A percentile compares a stretch with the other conserved stretches of the same genome.
Evolutionary conservation across 2,797 vertebrate species (phyloP).

Genomic region (Ctenopoma kingsleyae): DNA sequence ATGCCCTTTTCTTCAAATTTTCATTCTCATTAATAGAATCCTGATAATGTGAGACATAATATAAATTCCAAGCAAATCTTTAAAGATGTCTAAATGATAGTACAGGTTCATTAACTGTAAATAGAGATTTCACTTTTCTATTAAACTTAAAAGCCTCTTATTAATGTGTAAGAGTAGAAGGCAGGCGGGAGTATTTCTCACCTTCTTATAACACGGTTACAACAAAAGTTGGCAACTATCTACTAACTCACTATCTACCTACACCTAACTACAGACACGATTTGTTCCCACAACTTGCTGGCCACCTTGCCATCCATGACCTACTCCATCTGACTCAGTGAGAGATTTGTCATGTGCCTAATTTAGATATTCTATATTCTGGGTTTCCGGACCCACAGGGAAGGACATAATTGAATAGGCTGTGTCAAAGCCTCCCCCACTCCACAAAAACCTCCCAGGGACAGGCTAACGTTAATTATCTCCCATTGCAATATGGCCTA

Average conservation of each 20-base stretch:
- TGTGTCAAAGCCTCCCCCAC: slow-evolving; percentile 84
- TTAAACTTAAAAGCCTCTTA: slow-evolving; percentile 4
- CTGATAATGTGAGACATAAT: slow-evolving; percentile 17
- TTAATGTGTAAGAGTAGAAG: slow-evolving; percentile 6
- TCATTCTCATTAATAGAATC: slow-evolving; percentile 39
- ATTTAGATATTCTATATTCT: slow-evolving; percentile 87
- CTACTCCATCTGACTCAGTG: slow-evolving; percentile 70
- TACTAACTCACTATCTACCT: slow-evolving; percentile 1
- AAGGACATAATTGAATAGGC: slow-evolving; percentile 88
- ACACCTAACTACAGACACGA: slow-evolving; percentile 20
- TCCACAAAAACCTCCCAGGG: slow-evolving; percentile 81
- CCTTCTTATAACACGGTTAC: background rate
- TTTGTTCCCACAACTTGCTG: slow-evolving; percentile 41
- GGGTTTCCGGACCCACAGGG: slow-evolving; percentile 80
- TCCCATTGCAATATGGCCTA: slow-evolving; percentile 90
- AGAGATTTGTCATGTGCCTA: slow-evolving; percentile 84
- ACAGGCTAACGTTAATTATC: slow-evolving; percentile 87
- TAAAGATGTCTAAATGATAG: slow-evolving; percentile 12
- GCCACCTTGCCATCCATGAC: slow-evolving; percentile 61
- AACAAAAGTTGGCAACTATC: slow-evolving; percentile 20
- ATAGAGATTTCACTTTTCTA: background rate
- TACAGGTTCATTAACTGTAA: slow-evolving; percentile 4
- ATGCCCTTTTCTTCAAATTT: slow-evolving; percentile 26
- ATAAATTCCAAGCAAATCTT: slow-evolving; percentile 19
- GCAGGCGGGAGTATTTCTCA: slow-evolving; percentile 6